Evolutionary conservation across 23 tunicate species (phyloP).

Genomic region (Halocynthia roretzi): DNA sequence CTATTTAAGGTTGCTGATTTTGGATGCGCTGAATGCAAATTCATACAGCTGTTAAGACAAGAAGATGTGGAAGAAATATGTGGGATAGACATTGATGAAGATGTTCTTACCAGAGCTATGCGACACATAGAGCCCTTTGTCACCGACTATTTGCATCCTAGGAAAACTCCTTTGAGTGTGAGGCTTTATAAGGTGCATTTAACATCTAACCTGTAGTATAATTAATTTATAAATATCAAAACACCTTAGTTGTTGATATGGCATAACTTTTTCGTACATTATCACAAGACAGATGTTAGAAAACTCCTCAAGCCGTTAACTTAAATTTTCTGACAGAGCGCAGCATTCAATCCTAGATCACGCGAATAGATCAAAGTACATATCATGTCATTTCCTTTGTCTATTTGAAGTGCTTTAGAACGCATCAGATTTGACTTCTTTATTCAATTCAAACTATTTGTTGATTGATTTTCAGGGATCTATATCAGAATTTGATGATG

Average conservation of each 20-base stretch:
- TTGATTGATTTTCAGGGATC: conserved; percentile 47
- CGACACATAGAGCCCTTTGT: conserved; percentile 33
- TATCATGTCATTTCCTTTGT: too few relatives aligned
- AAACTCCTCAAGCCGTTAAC: neutral
- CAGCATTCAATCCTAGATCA: too few relatives aligned
- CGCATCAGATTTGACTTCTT: neutral
- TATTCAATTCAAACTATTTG: too few relatives aligned
- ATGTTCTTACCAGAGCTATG: conserved; percentile 6
- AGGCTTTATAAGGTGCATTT: conserved; percentile 27
- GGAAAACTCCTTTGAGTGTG: conserved; percentile 35
- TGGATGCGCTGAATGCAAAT: conserved; percentile 76
- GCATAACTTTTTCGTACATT: too few relatives aligned
- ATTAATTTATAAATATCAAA: neutral
- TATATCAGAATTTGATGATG: conserved; percentile 4
- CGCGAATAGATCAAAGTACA: too few relatives aligned
- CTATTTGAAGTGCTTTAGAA: neutral
- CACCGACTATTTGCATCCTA: conserved; percentile 31
- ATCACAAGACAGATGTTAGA: neutral
- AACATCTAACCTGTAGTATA: neutral
- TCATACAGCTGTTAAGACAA: conserved; percentile 30
- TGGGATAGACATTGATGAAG: conserved; percentile 56
- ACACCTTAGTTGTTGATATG: too few relatives aligned
- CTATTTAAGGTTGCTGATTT: conserved; percentile 58
- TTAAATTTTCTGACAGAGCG: neutral
- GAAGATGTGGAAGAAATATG: conserved; percentile 53